These are phyloP conservation scores for Protosalanx chinensis DNA, from an alignment of 2,797 vertebrate genomes.

Conservation along the genomic window DNA sequence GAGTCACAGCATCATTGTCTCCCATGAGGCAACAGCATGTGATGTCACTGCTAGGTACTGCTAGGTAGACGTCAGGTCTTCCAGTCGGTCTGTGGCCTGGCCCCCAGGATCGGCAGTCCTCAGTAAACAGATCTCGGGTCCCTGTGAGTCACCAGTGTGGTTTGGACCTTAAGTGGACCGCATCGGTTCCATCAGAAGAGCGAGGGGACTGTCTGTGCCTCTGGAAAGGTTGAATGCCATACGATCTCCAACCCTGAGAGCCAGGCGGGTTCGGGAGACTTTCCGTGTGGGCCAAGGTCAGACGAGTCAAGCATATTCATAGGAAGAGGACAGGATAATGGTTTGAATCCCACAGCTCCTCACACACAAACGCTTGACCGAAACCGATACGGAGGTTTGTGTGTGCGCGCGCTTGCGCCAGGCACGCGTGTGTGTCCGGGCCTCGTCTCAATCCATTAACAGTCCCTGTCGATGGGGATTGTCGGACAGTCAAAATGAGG, in stretches of 20 bases:
- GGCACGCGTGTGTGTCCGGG: background rate
- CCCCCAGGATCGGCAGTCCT: slow-evolving; percentile 3
- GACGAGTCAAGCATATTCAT: slow-evolving; percentile 5
- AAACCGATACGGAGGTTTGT: background rate
- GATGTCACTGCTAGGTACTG: background rate
- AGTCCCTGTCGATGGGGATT: slow-evolving; percentile 13
- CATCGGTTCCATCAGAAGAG: background rate
- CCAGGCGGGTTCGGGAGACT: background rate
- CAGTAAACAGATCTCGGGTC: slow-evolving; percentile 19
- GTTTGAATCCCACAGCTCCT: slow-evolving; percentile 7
- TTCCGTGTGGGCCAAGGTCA: background rate
- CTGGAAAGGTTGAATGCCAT: background rate
- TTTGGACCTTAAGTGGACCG: background rate
- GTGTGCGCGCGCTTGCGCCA: background rate
- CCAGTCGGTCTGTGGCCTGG: too few species aligned
- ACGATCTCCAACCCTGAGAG: background rate
- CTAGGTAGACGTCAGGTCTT: too few species aligned
- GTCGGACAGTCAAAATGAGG: background rate
- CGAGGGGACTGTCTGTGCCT: background rate
- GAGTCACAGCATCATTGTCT: background rate
- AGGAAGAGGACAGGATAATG: background rate
- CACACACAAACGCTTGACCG: background rate
- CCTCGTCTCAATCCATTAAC: background rate
- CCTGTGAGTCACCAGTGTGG: slow-evolving; percentile 14
- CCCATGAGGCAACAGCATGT: background rate